Evolutionary conservation across 2,888 invertebrate species (phyloP).

Genomic region (Ctena decussata): DNA sequence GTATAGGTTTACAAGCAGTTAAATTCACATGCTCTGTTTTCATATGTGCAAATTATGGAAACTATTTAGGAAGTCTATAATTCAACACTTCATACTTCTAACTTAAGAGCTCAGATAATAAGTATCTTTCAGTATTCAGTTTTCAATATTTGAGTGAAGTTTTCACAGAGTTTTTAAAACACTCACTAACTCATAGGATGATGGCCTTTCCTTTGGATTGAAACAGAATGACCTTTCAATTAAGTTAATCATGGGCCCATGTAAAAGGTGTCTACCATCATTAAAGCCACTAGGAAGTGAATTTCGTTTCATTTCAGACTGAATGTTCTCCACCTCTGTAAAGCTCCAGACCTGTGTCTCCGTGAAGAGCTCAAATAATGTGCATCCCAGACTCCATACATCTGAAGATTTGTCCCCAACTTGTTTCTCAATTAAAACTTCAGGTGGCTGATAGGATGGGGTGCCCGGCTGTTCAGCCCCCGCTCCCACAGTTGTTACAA

Average conservation of each 20-base stretch:
- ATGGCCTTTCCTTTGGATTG: neutral
- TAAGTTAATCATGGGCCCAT: neutral
- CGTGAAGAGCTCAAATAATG: neutral
- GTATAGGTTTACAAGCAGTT: too few species aligned
- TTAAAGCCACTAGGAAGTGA: neutral
- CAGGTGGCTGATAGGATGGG: conserved; percentile 11
- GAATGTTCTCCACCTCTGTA: neutral
- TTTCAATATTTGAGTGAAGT: too few species aligned
- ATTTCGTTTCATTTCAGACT: neutral
- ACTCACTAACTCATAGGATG: neutral
- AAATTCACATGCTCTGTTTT: too few species aligned
- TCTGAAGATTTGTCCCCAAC: neutral
- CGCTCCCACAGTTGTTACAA: neutral
- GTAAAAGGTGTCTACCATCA: neutral
- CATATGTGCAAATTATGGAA: too few species aligned
- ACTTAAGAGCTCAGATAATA: too few species aligned
- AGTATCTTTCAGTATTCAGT: too few species aligned
- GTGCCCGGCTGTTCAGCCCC: neutral
- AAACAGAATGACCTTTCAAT: neutral
- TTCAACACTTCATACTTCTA: too few species aligned
- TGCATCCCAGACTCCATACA: neutral
- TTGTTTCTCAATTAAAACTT: neutral
- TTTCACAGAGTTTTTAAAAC: too few species aligned
- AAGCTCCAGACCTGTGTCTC: neutral
- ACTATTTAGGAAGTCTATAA: too few species aligned